Conservation (phyloP, 2,113 vertebrate species). For the Cyrtonyx montezumae region DNA sequence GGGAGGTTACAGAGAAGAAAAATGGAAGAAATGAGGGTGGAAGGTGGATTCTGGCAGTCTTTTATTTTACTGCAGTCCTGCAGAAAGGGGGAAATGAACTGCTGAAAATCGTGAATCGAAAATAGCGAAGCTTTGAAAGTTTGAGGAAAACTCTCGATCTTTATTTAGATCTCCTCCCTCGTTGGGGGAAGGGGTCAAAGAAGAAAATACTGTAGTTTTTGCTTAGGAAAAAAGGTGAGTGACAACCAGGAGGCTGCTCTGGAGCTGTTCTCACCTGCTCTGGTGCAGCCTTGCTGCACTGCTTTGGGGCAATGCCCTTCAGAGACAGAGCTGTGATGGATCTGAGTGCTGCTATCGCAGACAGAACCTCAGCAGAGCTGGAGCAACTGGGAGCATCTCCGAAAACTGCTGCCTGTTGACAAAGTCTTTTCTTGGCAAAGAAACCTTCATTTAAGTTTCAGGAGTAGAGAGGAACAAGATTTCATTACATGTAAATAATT, state of each 20-base stretch:
- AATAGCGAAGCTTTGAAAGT: background rate
- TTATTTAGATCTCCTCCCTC: background rate
- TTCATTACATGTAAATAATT: constrained; percentile 60
- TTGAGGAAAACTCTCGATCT: background rate
- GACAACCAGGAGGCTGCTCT: background rate
- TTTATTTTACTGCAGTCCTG: background rate
- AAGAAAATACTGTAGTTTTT: background rate
- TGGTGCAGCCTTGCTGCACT: background rate
- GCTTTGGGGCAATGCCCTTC: background rate
- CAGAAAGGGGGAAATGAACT: background rate
- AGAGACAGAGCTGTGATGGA: background rate
- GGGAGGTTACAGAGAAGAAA: background rate
- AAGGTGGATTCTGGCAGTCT: background rate
- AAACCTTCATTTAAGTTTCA: background rate
- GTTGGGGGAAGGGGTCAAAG: background rate
- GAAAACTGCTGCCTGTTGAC: background rate
- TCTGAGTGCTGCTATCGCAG: background rate
- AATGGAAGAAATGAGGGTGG: background rate
- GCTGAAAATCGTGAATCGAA: background rate
- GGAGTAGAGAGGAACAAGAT: constrained; percentile 35
- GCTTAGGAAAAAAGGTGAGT: background rate
- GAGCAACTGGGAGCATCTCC: background rate
- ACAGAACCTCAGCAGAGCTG: background rate
- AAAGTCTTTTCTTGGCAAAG: constrained; percentile 26
- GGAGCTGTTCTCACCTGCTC: background rate